Evolutionary conservation across 2,797 vertebrate species (phyloP).

Genomic region (Acomys russatus): DNA sequence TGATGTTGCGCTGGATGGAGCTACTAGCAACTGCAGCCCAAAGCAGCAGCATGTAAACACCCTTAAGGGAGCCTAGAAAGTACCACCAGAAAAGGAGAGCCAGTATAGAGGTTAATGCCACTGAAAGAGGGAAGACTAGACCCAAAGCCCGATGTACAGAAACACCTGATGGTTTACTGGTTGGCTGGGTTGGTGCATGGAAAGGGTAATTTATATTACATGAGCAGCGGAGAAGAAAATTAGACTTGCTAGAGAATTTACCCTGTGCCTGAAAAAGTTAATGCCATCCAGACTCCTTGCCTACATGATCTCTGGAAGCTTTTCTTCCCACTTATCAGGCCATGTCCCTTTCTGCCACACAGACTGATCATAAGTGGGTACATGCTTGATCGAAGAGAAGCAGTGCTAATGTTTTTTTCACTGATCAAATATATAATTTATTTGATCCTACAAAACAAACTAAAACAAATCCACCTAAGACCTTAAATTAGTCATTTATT

Average conservation of each 20-base stretch:
- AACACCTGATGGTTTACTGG: not conserved
- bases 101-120: too few species aligned
- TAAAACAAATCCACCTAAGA: not conserved
- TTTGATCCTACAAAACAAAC: not conserved
- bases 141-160: not conserved
- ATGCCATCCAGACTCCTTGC: not conserved
- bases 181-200: not conserved
- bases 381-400: not conserved
- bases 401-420: not conserved
- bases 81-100: not conserved
- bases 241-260: not conserved
- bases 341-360: not conserved
- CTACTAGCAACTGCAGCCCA: not conserved
- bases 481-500: not conserved
- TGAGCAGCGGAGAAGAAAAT: not conserved
- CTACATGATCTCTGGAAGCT: rapidly evolving
- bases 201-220: not conserved
- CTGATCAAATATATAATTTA: not conserved
- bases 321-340: not conserved
- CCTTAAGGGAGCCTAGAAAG: not conserved
- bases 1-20: not conserved
- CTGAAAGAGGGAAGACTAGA: not conserved
- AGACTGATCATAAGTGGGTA: not conserved
- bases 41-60: not conserved
- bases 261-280: not conserved